Conservation (phyloP, 2,797 vertebrate genomes). For the Phoeniculus purpureus region DNA sequence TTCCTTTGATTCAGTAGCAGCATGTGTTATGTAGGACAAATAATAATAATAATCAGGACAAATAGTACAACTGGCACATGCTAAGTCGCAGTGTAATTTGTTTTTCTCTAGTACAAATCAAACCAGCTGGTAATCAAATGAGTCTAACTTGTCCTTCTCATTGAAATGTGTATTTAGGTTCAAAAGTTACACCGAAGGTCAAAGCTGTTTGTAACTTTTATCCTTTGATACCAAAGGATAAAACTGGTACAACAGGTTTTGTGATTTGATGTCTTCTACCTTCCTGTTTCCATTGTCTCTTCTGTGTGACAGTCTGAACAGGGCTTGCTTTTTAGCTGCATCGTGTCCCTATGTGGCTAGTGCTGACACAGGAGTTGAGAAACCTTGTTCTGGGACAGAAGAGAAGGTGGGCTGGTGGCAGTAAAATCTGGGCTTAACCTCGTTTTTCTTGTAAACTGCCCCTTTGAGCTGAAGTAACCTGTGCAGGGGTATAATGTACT, state of each 20-base stretch:
- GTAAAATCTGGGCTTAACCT: neutral
- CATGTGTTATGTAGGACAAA: neutral
- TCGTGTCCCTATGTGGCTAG: accelerated
- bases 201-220: neutral
- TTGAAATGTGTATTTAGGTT: accelerated
- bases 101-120: neutral
- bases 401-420: neutral
- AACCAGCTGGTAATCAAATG: neutral
- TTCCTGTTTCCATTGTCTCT: neutral
- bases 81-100: neutral
- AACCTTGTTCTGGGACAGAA: neutral
- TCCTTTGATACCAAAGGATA: neutral
- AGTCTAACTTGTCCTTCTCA: neutral
- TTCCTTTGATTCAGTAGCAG: neutral
- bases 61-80: neutral
- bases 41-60: neutral
- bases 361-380: neutral
- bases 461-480: neutral
- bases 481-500: neutral
- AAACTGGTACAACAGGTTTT: neutral
- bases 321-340: neutral
- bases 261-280: neutral
- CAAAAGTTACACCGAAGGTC: neutral
- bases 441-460: neutral
- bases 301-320: neutral